These are phyloP conservation scores for Emydoidea blandingii DNA, from an alignment of 2,797 vertebrate species.

Conservation along the genomic window DNA sequence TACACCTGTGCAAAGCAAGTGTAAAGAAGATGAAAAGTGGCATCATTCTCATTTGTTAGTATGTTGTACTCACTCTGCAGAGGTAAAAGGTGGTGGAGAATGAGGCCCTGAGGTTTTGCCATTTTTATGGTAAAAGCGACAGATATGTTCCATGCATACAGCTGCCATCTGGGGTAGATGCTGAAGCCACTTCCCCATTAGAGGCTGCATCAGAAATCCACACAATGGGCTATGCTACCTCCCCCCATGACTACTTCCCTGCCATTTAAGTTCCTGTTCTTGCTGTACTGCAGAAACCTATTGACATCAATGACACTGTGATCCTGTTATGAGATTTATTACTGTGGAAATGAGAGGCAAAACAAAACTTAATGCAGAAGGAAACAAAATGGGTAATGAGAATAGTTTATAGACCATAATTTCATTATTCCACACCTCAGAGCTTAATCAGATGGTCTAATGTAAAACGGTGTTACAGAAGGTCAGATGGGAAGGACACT, in stretches of 20 bases:
- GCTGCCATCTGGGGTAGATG: neutral
- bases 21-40: constrained; percentile 40
- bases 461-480: neutral
- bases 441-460: neutral
- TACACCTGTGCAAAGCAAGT: neutral
- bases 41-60: neutral
- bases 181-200: neutral
- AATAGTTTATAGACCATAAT: neutral
- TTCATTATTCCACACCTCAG: neutral
- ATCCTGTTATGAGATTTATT: constrained; percentile 34
- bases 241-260: neutral
- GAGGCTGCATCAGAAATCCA: constrained; percentile 8
- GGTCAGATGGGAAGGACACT: neutral
- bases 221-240: neutral
- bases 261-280: neutral
- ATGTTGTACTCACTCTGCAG: neutral
- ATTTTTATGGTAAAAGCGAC: neutral
- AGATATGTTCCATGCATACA: neutral
- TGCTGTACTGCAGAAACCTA: constrained; percentile 20
- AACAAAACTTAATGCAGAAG: neutral
- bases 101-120: neutral
- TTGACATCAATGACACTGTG: neutral
- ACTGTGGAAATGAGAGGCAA: neutral
- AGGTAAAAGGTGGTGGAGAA: neutral
- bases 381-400: neutral